Conservation (phyloP, 2,888 invertebrate genomes). For the Agrotis puta region DNA sequence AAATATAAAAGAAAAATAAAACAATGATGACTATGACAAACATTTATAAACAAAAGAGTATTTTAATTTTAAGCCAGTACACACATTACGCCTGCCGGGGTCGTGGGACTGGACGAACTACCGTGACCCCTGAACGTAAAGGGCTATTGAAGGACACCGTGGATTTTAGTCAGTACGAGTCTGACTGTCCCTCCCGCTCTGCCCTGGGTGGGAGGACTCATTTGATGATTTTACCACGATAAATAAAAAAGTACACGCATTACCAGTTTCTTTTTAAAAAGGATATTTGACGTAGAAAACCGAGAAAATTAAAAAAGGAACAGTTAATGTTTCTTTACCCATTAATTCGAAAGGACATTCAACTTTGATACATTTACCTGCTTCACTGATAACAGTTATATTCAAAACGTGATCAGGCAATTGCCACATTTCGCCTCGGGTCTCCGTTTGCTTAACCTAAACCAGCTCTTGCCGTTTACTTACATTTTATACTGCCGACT, state of each 20-base stretch:
- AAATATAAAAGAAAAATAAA: background rate
- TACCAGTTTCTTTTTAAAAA: background rate
- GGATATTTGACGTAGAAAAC: background rate
- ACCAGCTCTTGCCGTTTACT: slow-evolving; percentile 44
- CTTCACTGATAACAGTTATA: slow-evolving; percentile 46
- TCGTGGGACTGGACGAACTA: too few relatives aligned
- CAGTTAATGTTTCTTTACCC: background rate
- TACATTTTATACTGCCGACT: slow-evolving; percentile 33
- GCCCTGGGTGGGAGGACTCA: too few relatives aligned
- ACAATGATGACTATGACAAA: background rate
- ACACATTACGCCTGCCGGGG: too few relatives aligned
- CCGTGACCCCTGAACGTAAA: too few relatives aligned
- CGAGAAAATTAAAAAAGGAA: background rate
- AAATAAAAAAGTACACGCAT: too few relatives aligned
- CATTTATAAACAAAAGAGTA: background rate
- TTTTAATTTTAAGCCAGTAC: too few relatives aligned
- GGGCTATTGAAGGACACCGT: too few relatives aligned
- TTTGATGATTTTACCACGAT: too few relatives aligned
- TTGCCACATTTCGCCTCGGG: slow-evolving; percentile 52
- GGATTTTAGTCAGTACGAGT: too few relatives aligned
- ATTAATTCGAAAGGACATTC: slow-evolving; percentile 48
- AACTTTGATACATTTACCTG: slow-evolving; percentile 48
- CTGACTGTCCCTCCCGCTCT: too few relatives aligned
- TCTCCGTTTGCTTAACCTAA: slow-evolving; percentile 54
- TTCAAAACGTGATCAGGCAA: slow-evolving; percentile 54